phyloP scores from a whole-genome alignment of 2,888 invertebrate genomes.

The Pristionchus mayeri region DNA sequence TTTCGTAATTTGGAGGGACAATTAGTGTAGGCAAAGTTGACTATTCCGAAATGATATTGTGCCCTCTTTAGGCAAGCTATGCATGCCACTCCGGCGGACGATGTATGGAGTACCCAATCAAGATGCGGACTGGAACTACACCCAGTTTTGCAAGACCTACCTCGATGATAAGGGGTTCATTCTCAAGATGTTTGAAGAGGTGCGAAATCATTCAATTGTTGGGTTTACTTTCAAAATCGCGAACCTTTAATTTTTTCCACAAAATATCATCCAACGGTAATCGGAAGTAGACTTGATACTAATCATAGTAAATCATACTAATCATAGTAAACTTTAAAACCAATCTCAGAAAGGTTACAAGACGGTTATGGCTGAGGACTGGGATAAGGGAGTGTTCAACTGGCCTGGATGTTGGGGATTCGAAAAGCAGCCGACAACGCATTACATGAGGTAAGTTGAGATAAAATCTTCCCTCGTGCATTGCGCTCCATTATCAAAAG shows the following conservation, averaged over 20 bases:
- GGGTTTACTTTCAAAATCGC: no score
- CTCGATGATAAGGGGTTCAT: constrained; percentile 29
- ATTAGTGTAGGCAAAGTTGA: no score
- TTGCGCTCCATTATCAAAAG: no score
- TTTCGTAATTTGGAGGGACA: no score
- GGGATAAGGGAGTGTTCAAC: constrained; percentile 47
- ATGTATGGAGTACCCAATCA: neutral
- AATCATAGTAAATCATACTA: no score
- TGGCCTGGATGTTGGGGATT: constrained; percentile 49
- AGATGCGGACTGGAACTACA: neutral
- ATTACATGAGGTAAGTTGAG: constrained; percentile 39
- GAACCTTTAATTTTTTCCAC: no score
- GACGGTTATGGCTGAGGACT: constrained; percentile 50
- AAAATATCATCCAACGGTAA: no score
- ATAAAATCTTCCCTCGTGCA: no score
- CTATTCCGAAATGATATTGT: no score
- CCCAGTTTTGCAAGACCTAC: neutral
- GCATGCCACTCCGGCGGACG: neutral
- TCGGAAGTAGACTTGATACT: no score
- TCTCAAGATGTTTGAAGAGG: constrained; percentile 3
- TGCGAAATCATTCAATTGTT: no score
- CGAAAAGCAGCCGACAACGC: constrained; percentile 42
- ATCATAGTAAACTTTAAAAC: no score
- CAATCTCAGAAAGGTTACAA: constrained; percentile 38
- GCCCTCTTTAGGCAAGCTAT: constrained; percentile 21